Percentiles rank a stretch among this genome's conserved stretches.
These are phyloP conservation scores for Neomicropteryx cornuta DNA, from an alignment of 1,140 invertebrate species.

Conservation along the genomic window DNA sequence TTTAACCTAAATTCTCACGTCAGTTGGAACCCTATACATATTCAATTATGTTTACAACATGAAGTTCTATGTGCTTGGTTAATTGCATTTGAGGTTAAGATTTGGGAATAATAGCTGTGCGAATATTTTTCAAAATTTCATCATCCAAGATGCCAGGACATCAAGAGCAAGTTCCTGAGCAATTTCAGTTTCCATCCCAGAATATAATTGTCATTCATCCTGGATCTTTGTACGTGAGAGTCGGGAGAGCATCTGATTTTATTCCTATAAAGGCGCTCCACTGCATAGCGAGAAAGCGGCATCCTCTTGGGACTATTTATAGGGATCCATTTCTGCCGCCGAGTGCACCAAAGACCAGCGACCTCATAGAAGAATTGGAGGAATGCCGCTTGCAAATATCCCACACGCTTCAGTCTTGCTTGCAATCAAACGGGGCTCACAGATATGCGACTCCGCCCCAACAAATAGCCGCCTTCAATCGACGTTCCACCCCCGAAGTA, in stretches of 20 bases:
- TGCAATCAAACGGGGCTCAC: slow-evolving; percentile 68
- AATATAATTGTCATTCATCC: slow-evolving; percentile 90
- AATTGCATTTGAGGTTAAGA: too few species aligned
- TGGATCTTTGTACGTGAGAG: slow-evolving; percentile 78
- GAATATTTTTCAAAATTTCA: slow-evolving; percentile 14
- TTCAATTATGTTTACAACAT: too few species aligned
- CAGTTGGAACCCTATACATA: too few species aligned
- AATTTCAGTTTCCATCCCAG: slow-evolving; percentile 55
- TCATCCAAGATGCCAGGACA: slow-evolving; percentile 10
- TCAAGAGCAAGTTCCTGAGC: slow-evolving; percentile 29
- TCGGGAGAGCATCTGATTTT: slow-evolving; percentile 81
- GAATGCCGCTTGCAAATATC: slow-evolving; percentile 72
- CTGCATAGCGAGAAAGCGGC: slow-evolving; percentile 65
- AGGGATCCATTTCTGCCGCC: slow-evolving; percentile 55
- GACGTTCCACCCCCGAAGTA: slow-evolving; percentile 58
- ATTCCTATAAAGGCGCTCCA: slow-evolving; percentile 77
- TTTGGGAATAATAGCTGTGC: slow-evolving; percentile 8
- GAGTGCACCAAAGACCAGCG: slow-evolving; percentile 44
- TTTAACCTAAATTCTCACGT: too few species aligned
- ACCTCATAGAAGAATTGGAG: slow-evolving; percentile 64
- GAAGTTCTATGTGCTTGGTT: too few species aligned
- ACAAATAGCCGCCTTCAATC: slow-evolving; percentile 77
- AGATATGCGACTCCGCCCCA: slow-evolving; percentile 77
- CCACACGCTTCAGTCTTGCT: slow-evolving; percentile 71
- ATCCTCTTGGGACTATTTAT: slow-evolving; percentile 44